phyloP scores from a whole-genome alignment of 35 echinoderm and acorn worm species.

The Heliocidaris erythrogramma region DNA sequence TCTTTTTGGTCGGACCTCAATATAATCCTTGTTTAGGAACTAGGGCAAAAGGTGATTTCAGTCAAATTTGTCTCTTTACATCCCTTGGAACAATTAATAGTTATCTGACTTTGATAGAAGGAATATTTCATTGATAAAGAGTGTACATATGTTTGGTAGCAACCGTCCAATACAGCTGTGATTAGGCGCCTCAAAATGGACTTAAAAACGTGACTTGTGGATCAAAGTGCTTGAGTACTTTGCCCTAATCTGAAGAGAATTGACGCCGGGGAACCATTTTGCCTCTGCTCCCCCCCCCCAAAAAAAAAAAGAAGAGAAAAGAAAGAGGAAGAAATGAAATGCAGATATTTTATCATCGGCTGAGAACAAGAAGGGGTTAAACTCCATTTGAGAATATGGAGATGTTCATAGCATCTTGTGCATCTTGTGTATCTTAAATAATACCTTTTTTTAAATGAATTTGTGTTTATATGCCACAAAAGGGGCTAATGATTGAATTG shows the following conservation, averaged over 20 bases:
- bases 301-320: too few relatives aligned
- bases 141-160: slow-evolving; percentile 16
- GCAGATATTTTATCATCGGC: too few relatives aligned
- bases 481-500: too few relatives aligned
- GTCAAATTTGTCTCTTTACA: background rate
- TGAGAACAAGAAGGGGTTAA: too few relatives aligned
- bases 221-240: background rate
- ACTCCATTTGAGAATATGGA: too few relatives aligned
- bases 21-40: background rate
- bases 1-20: background rate
- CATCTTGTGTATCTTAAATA: too few relatives aligned
- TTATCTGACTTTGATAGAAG: background rate
- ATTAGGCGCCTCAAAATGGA: background rate
- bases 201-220: background rate
- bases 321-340: too few relatives aligned
- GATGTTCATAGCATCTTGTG: too few relatives aligned
- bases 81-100: background rate
- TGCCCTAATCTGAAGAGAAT: background rate
- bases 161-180: background rate
- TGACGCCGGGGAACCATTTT: background rate
- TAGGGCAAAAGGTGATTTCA: background rate
- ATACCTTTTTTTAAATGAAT: too few relatives aligned
- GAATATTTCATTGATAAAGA: background rate
- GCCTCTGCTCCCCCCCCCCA: background rate
- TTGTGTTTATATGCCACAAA: too few relatives aligned